These are phyloP conservation scores for Netelia fuscicornis DNA, from an alignment of 2,888 invertebrate species.

Conservation along the genomic window DNA sequence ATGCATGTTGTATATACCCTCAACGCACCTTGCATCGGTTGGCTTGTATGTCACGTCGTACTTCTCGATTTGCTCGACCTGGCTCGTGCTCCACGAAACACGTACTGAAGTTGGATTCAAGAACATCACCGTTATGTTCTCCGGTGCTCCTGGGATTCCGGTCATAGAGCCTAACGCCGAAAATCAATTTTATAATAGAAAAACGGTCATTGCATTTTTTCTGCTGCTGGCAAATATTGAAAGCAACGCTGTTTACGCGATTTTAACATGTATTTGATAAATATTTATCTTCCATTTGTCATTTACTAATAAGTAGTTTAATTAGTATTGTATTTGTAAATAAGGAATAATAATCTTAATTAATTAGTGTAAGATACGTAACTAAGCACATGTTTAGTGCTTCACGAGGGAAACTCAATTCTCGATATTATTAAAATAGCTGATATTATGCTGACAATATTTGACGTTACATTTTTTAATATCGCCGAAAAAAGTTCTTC, in stretches of 20 bases:
- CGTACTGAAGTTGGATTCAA: conserved; percentile 94
- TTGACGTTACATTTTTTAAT: no score
- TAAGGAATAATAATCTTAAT: no score
- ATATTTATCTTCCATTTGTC: no score
- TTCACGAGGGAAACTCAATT: no score
- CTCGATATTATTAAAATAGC: no score
- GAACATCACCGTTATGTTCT: conserved; percentile 96
- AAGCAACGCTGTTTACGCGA: neutral
- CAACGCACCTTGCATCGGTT: conserved; percentile 94
- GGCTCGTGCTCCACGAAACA: conserved; percentile 94
- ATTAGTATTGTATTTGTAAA: neutral
- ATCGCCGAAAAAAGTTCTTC: no score
- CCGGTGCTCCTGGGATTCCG: conserved; percentile 90
- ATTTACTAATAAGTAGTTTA: no score
- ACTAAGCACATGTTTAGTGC: no score
- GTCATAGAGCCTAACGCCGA: conserved; percentile 90
- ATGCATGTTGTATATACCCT: neutral
- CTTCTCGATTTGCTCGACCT: conserved; percentile 92
- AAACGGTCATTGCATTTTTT: neutral
- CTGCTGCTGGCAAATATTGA: neutral
- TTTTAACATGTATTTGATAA: neutral
- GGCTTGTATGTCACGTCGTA: conserved; percentile 97
- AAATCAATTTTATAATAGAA: conserved; percentile 16
- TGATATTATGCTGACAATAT: no score
- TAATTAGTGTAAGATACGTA: no score